Evolutionary conservation across 2,113 vertebrate species (phyloP), one percentile per base, ranked within the genome.

Genomic region (Dasyprocta punctata): DNA sequence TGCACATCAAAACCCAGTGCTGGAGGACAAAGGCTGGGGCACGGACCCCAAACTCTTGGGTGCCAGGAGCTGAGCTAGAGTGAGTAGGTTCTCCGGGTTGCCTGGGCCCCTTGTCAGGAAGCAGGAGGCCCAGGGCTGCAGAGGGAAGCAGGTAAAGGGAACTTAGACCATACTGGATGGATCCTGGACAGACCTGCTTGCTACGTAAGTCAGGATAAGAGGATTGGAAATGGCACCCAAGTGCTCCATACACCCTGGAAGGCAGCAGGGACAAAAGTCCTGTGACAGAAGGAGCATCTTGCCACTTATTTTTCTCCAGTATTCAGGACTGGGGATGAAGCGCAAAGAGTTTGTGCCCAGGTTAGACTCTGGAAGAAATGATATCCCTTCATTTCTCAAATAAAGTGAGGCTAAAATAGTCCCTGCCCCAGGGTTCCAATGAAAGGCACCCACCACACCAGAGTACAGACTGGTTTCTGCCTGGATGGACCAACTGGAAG

Each of bases 131-230:
- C 4, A 30, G 33, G 9, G 20, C 19, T 13, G 44, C 78, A 61
- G 65, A 44, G 7, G 5, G 52, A 24, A 71, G n/a, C 69, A 71
- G n/a, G 28, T 7, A 2, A 26, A 56, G 13, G 33, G 16, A 19
- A 10, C 13, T 47, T 28, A 19, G 56, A 16, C 0, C 0, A 3
- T 30, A 3, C 16, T 56, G 65, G 8, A 16, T 3, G 52, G 52
- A 82, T 30, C 38, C 20, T 11, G 13, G 30, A n/a, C 28, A 16
- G 22, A 33, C 28, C 67, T 56, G 44, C 44, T 44, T 16, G 24
- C 65, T 47, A 9, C 30, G 49, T 47, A 81, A 26, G 9, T 3
- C 3, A 8, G 33, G 56, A 26, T 30, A 17, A 81, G 47, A 60
- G 24, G 12, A 58, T 5, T n/a, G 7, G 26, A 44, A 89, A 49